Evolutionary conservation across 2,113 vertebrate species (phyloP).

Genomic region (Nyctereutes procyonoides): DNA sequence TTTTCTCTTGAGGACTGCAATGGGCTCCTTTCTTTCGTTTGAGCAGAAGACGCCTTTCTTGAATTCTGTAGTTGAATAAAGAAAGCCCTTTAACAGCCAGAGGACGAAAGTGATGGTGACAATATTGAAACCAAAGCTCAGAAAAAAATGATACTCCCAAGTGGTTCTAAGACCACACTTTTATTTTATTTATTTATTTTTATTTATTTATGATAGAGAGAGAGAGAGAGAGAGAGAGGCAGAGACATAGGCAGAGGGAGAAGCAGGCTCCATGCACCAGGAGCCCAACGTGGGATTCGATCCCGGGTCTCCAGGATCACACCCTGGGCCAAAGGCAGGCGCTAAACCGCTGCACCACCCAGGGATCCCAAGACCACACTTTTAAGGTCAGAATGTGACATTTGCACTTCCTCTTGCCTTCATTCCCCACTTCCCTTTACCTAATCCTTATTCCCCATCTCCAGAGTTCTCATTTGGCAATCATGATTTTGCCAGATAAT

Average conservation of each 20-base stretch:
- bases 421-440: neutral
- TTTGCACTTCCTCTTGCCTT: neutral
- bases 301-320: too few relatives aligned
- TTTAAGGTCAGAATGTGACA: neutral
- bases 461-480: conserved; percentile 11
- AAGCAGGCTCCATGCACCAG: too few relatives aligned
- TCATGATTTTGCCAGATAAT: neutral
- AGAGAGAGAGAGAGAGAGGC: too few relatives aligned
- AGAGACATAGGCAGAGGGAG: too few relatives aligned
- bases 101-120: neutral
- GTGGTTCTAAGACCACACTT: neutral
- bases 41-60: neutral
- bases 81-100: neutral
- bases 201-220: too few relatives aligned
- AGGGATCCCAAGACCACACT: neutral
- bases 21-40: neutral
- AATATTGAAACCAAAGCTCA: neutral
- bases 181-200: neutral
- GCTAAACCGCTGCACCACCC: too few relatives aligned
- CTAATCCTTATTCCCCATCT: neutral
- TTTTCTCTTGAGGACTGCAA: neutral
- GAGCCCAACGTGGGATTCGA: too few relatives aligned
- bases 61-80: neutral
- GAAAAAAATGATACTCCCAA: neutral
- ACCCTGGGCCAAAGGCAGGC: too few relatives aligned